Conservation (phyloP, 2,113 vertebrate genomes). For the Glaucidium brasilianum region DNA sequence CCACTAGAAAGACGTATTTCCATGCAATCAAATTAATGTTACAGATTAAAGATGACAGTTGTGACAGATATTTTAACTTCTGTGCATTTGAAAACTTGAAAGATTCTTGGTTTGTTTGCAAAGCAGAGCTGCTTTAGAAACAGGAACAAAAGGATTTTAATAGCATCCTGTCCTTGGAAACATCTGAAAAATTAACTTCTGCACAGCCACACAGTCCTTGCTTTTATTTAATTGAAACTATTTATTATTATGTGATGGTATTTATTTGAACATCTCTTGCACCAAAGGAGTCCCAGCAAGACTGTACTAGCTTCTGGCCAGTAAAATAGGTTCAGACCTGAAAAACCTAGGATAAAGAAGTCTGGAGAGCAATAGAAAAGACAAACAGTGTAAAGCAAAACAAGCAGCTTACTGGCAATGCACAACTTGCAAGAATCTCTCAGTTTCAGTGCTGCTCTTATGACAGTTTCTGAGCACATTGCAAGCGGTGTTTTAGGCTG, state of each 20-base stretch:
- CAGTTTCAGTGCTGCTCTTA: neutral
- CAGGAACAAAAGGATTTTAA: neutral
- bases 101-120: neutral
- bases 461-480: neutral
- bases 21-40: neutral
- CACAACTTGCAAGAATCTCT: neutral
- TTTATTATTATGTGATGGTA: neutral
- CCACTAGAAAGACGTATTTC: neutral
- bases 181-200: neutral
- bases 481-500: neutral
- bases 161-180: neutral
- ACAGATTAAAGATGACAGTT: slow-evolving; percentile 13
- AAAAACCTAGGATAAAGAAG: neutral
- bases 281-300: neutral
- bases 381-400: neutral
- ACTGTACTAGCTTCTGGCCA: neutral
- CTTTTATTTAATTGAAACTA: slow-evolving; percentile 17
- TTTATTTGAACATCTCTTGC: neutral
- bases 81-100: neutral
- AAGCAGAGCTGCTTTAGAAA: neutral
- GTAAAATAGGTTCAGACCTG: neutral
- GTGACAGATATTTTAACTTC: slow-evolving; percentile 2
- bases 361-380: slow-evolving; percentile 7
- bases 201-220: neutral
- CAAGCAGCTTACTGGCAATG: neutral